phyloP scores from a whole-genome alignment of 2,797 vertebrate genomes.

The Gallinago stenura region DNA sequence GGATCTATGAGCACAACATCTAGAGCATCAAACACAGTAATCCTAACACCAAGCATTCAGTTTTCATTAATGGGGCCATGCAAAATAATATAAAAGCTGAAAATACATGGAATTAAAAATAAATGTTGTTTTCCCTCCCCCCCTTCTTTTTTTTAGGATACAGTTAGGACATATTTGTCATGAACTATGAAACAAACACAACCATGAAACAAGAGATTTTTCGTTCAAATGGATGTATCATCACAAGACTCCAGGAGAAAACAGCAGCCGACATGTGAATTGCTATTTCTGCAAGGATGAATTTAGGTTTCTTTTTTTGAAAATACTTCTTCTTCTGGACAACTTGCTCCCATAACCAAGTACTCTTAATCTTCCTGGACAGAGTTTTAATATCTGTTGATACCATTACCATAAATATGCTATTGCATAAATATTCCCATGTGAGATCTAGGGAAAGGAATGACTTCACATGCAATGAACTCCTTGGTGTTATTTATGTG shows the following conservation, averaged over 20 bases:
- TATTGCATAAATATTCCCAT: background rate
- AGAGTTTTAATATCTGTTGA: constrained; percentile 3
- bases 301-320: background rate
- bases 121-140: background rate
- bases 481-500: background rate
- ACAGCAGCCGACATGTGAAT: background rate
- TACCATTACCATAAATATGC: background rate
- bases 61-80: background rate
- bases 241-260: background rate
- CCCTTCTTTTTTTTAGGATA: background rate
- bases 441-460: background rate
- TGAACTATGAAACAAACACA: background rate
- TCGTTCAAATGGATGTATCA: background rate
- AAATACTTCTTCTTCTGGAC: background rate
- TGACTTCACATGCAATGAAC: background rate
- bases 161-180: background rate
- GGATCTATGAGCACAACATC: background rate
- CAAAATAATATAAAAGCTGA: background rate
- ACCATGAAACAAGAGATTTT: background rate
- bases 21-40: background rate
- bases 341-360: background rate
- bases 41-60: background rate
- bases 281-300: background rate
- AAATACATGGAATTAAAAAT: background rate
- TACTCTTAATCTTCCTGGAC: constrained; percentile 7